Percentiles rank a stretch among this genome's conserved stretches.
These are phyloP conservation scores for Teleopsis dalmanni DNA, from an alignment of 1,140 invertebrate genomes.

Conservation along the genomic window DNA sequence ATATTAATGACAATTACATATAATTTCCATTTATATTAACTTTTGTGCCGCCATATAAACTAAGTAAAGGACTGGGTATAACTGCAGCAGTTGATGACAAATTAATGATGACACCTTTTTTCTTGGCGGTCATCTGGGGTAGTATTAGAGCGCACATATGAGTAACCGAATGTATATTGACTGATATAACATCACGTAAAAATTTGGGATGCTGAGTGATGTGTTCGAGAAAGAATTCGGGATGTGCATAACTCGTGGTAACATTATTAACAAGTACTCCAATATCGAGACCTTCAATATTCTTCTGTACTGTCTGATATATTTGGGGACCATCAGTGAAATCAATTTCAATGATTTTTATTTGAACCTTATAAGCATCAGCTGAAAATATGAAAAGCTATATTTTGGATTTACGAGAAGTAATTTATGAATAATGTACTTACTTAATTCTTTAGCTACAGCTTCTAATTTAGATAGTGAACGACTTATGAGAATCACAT, in stretches of 20 bases:
- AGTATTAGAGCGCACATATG: conserved; percentile 79
- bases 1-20: not conserved
- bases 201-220: conserved; percentile 51
- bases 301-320: conserved; percentile 67
- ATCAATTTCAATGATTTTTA: conserved; percentile 75
- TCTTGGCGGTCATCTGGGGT: conserved; percentile 78
- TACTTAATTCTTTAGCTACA: conserved; percentile 68
- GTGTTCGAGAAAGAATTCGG: conserved; percentile 72
- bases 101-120: conserved; percentile 85
- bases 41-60: conserved; percentile 85
- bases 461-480: conserved; percentile 71
- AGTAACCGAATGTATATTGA: conserved; percentile 67
- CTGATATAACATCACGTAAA: conserved; percentile 57
- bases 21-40: conserved; percentile 50
- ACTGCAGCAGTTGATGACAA: conserved; percentile 77
- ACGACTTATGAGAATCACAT: conserved; percentile 83
- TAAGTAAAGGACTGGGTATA: conserved; percentile 74
- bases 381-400: conserved; percentile 46
- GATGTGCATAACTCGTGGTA: conserved; percentile 82
- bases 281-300: conserved; percentile 73
- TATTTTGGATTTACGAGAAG: not conserved
- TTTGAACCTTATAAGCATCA: conserved; percentile 66
- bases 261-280: conserved; percentile 94
- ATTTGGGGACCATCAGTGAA: conserved; percentile 66
- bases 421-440: not conserved